Evolutionary conservation across 2,797 vertebrate species (phyloP).

Genomic region (Sebastes diaconus): DNA sequence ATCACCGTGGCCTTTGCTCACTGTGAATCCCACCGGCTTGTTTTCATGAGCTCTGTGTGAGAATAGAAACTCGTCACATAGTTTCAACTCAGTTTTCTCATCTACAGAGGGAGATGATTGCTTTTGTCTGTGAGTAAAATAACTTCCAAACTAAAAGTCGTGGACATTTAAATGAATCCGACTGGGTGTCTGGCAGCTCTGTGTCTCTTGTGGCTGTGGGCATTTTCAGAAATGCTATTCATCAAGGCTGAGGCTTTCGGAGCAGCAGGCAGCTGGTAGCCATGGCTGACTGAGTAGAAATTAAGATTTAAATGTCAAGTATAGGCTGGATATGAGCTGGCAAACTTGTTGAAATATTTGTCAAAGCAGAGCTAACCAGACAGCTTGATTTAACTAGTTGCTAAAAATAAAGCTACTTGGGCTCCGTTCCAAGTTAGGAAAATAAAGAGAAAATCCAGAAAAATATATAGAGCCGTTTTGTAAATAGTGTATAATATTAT

Average conservation of each 20-base stretch:
- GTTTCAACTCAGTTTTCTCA: neutral
- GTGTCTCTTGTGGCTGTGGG: neutral
- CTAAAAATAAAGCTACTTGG: neutral
- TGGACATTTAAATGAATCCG: neutral
- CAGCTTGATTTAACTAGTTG: neutral
- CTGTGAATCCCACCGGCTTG: neutral
- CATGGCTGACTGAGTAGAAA: neutral
- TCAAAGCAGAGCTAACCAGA: neutral
- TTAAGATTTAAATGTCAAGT: neutral
- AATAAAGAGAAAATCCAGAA: neutral
- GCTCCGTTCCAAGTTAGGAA: neutral
- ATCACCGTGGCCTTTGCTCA: neutral
- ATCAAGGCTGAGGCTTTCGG: neutral
- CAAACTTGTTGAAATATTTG: neutral
- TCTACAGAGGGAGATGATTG: neutral
- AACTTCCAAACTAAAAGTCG: neutral
- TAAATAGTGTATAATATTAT: neutral
- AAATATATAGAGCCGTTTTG: neutral
- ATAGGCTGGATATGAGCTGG: neutral
- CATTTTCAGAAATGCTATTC: slow-evolving; percentile 1
- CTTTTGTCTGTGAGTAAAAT: slow-evolving; percentile 11
- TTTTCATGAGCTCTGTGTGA: neutral
- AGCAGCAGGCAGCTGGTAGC: neutral
- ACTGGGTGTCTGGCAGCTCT: neutral
- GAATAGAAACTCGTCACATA: neutral